Evolutionary conservation across 2,888 invertebrate genomes (phyloP), one percentile per base, ranked within the genome.

Genomic region (Philopedon plagiatum): DNA sequence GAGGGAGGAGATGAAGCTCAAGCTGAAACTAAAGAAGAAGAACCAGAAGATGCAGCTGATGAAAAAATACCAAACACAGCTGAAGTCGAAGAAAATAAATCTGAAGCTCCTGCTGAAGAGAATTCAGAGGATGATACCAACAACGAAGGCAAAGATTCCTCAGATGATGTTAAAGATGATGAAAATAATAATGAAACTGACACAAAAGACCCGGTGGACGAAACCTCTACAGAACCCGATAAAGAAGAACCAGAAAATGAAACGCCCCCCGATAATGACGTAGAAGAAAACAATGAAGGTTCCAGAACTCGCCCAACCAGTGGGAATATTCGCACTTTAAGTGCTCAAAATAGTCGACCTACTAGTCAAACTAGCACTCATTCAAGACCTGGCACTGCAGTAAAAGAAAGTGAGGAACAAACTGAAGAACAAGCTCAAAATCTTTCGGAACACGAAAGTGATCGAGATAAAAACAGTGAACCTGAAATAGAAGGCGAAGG

Each of bases 401-500:
- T 75, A 37, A 77, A 62, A 19, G 21, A 23, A 41, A 41, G 7
- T 5, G 41, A 41, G 18, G 1, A 60, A n/a, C 2, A 15, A 39
- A 15, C 39, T 39, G 39, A 39, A 39, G 46, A 79, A 58, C 70
- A 75, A 9, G 67, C 73, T 32, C 62, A 71, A 37, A 66, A 61
- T 19, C 37, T 61, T n/a, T 19, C 49, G 26, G 13, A 67, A 46
- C 65, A 49, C 15, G 32, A 23, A 37, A 5, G 44, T 32, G 37
- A 67, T 29, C 3, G 34, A 44, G 62, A 58, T 3, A 41, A 68
- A 13, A 73, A 71, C 62, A 58, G 26, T 26, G 71, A 72, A 9
- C 71, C 77, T 9, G 78, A 78, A 51, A 77, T 78, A 8, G 79
- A 80, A 67, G 74, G 74, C 18, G 85, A 85, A 80, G 83, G 83